Evolutionary conservation across 2,888 invertebrate genomes (phyloP).

Genomic region (Acleris laterana): DNA sequence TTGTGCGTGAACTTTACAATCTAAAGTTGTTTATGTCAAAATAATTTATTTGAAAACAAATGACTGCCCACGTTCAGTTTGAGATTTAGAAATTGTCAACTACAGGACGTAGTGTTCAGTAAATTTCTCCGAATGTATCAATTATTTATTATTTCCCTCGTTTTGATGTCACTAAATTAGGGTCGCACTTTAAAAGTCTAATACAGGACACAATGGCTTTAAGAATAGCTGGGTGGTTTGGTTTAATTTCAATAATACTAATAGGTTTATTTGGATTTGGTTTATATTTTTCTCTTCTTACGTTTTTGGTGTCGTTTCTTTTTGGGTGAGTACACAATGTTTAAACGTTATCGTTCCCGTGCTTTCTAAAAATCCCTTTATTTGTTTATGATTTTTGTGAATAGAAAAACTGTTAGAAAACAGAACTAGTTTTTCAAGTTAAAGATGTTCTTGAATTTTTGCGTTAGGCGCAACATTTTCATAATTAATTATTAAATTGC

Average conservation of each 20-base stretch:
- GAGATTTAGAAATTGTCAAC: conserved; percentile 23
- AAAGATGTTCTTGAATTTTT: no score
- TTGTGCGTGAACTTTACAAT: not conserved
- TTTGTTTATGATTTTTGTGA: no score
- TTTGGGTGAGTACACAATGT: conserved; percentile 63
- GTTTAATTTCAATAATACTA: conserved; percentile 68
- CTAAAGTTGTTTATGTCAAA: not conserved
- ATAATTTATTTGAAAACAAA: conserved; percentile 1
- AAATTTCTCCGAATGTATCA: conserved; percentile 28
- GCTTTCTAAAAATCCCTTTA: no score
- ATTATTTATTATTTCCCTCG: conserved; percentile 27
- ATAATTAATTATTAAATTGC: no score
- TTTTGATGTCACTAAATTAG: conserved; percentile 29
- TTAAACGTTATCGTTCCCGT: conserved; percentile 1
- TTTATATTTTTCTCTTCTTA: conserved; percentile 67
- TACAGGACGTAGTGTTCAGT: conserved; percentile 28
- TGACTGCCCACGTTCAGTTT: conserved; percentile 7
- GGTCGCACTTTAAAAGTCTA: not conserved
- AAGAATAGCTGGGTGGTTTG: conserved; percentile 69
- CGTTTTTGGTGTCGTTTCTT: conserved; percentile 70
- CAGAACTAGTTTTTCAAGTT: no score
- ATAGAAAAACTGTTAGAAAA: no score
- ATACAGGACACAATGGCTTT: conserved; percentile 53
- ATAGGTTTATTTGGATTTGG: conserved; percentile 74
- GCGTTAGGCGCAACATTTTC: no score